phyloP scores from a whole-genome alignment of 2,888 invertebrate species.

The Silvanus unidentatus region DNA sequence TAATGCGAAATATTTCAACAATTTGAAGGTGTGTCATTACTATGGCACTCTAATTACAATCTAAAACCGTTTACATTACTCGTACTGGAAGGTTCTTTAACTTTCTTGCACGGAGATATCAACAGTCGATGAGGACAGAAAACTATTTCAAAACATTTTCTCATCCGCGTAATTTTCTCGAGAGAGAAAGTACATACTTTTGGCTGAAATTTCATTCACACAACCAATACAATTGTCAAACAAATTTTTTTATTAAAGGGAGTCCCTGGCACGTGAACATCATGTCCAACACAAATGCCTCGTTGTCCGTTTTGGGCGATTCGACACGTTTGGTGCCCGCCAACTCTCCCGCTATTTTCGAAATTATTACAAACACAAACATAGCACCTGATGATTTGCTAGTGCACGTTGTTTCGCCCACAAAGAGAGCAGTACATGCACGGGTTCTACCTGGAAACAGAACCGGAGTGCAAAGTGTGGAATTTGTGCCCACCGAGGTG shows the following conservation, averaged over 20 bases:
- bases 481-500: constrained; percentile 89
- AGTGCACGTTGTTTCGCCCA: constrained; percentile 74
- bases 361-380: constrained; percentile 66
- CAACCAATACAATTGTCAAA: no score
- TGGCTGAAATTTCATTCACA: no score
- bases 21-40: no score
- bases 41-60: no score
- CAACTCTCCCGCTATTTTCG: constrained; percentile 83
- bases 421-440: constrained; percentile 75
- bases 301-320: constrained; percentile 77
- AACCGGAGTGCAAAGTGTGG: constrained; percentile 71
- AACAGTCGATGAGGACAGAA: no score
- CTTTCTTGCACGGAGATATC: no score
- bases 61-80: no score
- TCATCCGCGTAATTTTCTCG: no score
- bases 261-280: constrained; percentile 94
- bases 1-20: no score
- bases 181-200: no score
- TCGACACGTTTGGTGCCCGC: constrained; percentile 86
- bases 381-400: constrained; percentile 53
- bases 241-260: constrained; percentile 53
- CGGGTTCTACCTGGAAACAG: constrained; percentile 77
- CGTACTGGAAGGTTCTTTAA: no score
- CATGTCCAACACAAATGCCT: constrained; percentile 67
- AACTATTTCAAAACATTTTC: no score